Base-by-base conservation (phyloP, 2,888 invertebrate genomes). In the Ommatoiulus sabulosus region DNA sequence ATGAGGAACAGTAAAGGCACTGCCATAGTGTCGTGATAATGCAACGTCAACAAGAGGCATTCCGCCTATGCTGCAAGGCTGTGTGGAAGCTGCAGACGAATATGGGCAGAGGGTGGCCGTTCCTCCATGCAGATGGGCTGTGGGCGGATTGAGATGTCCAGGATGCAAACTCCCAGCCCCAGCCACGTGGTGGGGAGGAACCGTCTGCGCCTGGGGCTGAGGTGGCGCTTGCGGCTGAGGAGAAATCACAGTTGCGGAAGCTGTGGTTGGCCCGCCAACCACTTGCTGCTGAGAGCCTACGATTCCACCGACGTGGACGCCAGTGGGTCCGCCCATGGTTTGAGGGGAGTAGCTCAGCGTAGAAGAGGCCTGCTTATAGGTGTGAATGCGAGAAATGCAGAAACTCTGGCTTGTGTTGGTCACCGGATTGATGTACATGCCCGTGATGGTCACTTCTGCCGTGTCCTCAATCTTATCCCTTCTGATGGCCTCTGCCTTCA, bases 371-470 rank as follows among this genome's bases (percentile, higher is more conserved):
- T 89, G 90, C 80, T 89, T 90, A 84, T 89, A 90, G 35, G 90
- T 90, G 52, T 90, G 90, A 46, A 90, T 87, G 6, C 90, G 86
- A 6, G 90, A 90, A 44, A 90, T 89, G 72, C 90, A 90, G 44
- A 90, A 89, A 44, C 90, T 90, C 87, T 89, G 87, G 84, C 89
- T 89, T 17, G 90, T 89, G 43, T 90, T 90, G 44, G 89, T 89
- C 43, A 86, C 84, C 8, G 90, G 90, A 48, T 90, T 90, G 35
- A 90, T 89, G 84, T 90, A 90, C 88, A 90, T 90, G 15, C 90
- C 90, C 1, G 90, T 90, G 20, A 90, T 90, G 63, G 90, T 90
- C 87, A 90, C 90, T 87, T 90, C 90, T 0, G 90, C 89, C 5
- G 87, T 89, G 85, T 89, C 90, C 48, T 89, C 89, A 17, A 89